These are phyloP conservation scores for Coregonus ussuriensis DNA, from an alignment of 2,797 vertebrate genomes.

Conservation along the genomic window DNA sequence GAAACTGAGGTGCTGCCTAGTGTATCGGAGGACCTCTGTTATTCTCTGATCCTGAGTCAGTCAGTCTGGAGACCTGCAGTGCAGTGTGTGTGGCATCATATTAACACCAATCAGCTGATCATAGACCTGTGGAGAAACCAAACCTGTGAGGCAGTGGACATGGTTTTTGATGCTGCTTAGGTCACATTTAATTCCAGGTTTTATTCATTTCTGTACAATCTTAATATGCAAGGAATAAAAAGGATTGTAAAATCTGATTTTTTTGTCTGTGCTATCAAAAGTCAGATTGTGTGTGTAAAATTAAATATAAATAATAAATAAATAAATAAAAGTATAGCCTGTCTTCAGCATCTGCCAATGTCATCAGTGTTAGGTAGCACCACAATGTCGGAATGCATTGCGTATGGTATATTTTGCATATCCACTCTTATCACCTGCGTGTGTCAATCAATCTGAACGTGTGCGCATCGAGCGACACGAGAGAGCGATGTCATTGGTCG, in stretches of 20 bases:
- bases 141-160: constrained; percentile 18
- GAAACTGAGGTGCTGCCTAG: background rate
- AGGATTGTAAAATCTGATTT: background rate
- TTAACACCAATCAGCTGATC: constrained; percentile 21
- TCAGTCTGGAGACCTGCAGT: background rate
- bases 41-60: constrained; percentile 24
- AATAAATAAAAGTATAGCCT: background rate
- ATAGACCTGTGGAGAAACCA: constrained; percentile 26
- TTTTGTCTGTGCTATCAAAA: background rate
- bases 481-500: constrained; percentile 58
- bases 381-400: background rate
- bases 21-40: background rate
- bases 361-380: background rate
- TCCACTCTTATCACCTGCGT: constrained; percentile 41
- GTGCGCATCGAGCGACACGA: background rate
- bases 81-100: background rate
- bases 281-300: background rate
- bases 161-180: background rate
- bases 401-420: background rate
- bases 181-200: background rate
- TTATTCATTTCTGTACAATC: background rate
- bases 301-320: too few species aligned
- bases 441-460: constrained; percentile 62
- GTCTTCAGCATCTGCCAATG: background rate
- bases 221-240: background rate